Evolutionary conservation across 2,888 invertebrate genomes (phyloP).

Genomic region (Epinotia demarniana): DNA sequence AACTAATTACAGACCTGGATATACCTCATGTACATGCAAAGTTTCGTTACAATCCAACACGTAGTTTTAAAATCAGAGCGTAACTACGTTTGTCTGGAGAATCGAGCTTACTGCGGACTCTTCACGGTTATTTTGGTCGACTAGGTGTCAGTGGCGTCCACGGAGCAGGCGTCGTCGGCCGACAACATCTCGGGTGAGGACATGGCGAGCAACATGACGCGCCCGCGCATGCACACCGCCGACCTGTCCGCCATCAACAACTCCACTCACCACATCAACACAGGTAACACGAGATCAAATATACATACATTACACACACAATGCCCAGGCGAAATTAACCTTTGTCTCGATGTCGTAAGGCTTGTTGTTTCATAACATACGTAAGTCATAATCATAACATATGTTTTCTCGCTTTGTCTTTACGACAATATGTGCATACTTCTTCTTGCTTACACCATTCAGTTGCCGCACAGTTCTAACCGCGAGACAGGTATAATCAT

Average conservation of each 20-base stretch:
- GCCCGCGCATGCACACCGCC: slow-evolving; percentile 78
- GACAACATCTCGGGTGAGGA: slow-evolving; percentile 97
- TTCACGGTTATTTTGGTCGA: not conserved
- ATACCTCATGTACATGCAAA: too few species aligned
- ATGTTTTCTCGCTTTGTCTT: not conserved
- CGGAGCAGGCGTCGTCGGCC: slow-evolving; percentile 97
- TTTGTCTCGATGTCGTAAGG: too few species aligned
- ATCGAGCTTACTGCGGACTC: too few species aligned
- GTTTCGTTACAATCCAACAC: too few species aligned
- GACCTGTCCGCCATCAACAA: slow-evolving; percentile 90
- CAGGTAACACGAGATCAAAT: slow-evolving; percentile 62
- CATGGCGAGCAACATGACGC: slow-evolving; percentile 89
- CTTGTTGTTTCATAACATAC: slow-evolving; percentile 23
- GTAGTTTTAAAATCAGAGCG: too few species aligned
- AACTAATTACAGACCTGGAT: too few species aligned
- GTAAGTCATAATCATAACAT: not conserved
- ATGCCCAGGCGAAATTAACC: too few species aligned
- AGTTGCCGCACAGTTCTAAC: not conserved
- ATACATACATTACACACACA: too few species aligned
- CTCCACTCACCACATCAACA: slow-evolving; percentile 86
- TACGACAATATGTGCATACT: not conserved
- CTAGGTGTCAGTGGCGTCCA: slow-evolving; percentile 92
- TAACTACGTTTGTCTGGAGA: too few species aligned
- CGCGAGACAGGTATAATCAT: not conserved
- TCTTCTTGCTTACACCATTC: not conserved